Percentiles rank a stretch among this genome's conserved stretches.
Evolutionary conservation across 2,888 invertebrate genomes (phyloP).

Genomic region (Listrodromus nycthemerus): DNA sequence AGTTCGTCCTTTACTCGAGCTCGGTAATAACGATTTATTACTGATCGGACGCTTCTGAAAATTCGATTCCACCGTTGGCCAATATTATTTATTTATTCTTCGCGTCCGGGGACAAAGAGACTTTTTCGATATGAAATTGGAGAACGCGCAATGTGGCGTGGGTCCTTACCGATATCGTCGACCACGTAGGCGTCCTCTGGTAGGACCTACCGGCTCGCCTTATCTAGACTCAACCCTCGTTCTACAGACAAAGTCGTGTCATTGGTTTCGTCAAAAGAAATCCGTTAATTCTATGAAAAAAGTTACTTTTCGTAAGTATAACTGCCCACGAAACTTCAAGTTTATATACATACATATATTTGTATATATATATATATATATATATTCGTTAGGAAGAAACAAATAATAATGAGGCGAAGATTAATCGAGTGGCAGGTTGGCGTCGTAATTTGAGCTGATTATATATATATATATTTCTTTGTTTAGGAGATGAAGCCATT

Average conservation of each 20-base stretch:
- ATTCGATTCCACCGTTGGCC: neutral
- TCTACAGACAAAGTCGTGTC: slow-evolving; percentile 76
- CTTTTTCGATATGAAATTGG: slow-evolving; percentile 73
- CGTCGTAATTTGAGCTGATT: neutral
- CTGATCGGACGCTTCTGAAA: slow-evolving; percentile 5
- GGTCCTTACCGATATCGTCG: slow-evolving; percentile 77
- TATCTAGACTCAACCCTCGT: slow-evolving; percentile 78
- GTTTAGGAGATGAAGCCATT: slow-evolving; percentile 85
- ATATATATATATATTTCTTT: slow-evolving; percentile 13
- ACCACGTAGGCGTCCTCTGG: slow-evolving; percentile 78
- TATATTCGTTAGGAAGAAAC: neutral
- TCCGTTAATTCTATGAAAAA: slow-evolving; percentile 72
- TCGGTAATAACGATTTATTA: slow-evolving; percentile 1
- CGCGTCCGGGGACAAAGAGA: neutral
- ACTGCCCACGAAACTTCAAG: neutral
- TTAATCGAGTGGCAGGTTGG: neutral
- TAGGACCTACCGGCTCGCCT: slow-evolving; percentile 81
- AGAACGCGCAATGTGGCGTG: slow-evolving; percentile 61
- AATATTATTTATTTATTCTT: neutral
- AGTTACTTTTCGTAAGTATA: slow-evolving; percentile 80
- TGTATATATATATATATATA: neutral
- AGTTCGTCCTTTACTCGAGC: slow-evolving; percentile 29
- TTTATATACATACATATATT: no score
- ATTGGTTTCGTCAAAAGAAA: slow-evolving; percentile 78
- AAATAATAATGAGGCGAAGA: neutral